These are phyloP conservation scores for Limanda limanda DNA, from an alignment of 2,113 vertebrate species.

Conservation along the genomic window DNA sequence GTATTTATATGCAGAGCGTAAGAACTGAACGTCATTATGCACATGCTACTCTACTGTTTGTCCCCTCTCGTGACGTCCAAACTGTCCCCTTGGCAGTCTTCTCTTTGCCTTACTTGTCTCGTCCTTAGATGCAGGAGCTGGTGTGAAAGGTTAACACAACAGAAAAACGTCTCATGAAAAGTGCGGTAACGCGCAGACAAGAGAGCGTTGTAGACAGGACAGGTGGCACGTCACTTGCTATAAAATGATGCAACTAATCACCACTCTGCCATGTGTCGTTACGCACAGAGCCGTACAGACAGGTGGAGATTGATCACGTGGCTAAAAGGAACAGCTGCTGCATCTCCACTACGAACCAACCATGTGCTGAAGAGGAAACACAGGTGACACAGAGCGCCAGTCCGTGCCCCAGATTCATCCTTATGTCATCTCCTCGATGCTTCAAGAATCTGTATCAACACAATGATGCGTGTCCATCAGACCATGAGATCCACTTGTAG, in stretches of 20 bases:
- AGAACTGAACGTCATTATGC: conserved; percentile 48
- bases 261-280: conserved; percentile 64
- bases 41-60: conserved; percentile 44
- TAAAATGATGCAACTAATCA: conserved; percentile 73
- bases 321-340: conserved; percentile 63
- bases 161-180: conserved; percentile 31
- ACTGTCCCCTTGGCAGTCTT: conserved; percentile 58
- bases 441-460: conserved; percentile 13
- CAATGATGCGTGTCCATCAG: conserved; percentile 11
- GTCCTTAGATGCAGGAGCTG: conserved; percentile 49
- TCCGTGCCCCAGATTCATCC: conserved; percentile 25
- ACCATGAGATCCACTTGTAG: conserved; percentile 11
- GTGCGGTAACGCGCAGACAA: not conserved
- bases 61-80: conserved; percentile 48
- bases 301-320: conserved; percentile 64
- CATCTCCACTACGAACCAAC: conserved; percentile 44
- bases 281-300: conserved; percentile 54
- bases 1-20: conserved; percentile 57
- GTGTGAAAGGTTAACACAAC: conserved; percentile 22
- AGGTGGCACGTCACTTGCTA: conserved; percentile 67
- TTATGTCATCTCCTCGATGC: conserved; percentile 30
- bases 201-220: conserved; percentile 39
- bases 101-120: conserved; percentile 77
- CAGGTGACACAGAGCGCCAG: conserved; percentile 38
- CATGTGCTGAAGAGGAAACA: conserved; percentile 43